A percentile compares a stretch with the other conserved stretches of the same genome.
These are phyloP conservation scores for Siphamia tubifer DNA, from an alignment of 2,113 vertebrate genomes.

Conservation along the genomic window DNA sequence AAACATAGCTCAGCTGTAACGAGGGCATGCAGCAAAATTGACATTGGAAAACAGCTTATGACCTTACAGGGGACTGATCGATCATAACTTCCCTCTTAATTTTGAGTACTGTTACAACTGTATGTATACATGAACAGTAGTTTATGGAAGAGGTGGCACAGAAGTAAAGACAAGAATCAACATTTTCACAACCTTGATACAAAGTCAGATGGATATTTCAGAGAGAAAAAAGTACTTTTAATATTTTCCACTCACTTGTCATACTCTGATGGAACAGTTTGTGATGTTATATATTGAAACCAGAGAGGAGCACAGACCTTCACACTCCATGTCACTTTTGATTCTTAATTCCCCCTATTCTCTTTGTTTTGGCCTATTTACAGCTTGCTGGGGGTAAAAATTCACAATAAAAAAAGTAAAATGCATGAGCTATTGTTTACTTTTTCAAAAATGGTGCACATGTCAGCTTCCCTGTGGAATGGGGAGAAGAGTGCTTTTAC, in stretches of 20 bases:
- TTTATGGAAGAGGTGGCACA: not conserved
- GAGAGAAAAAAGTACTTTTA: not conserved
- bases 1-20: not conserved
- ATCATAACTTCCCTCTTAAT: not conserved
- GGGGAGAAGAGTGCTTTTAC: conserved; percentile 67
- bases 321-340: conserved; percentile 46
- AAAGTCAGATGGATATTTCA: not conserved
- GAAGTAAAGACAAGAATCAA: conserved; percentile 9
- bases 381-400: conserved; percentile 61
- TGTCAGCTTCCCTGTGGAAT: conserved; percentile 72
- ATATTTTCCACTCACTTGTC: conserved; percentile 14
- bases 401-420: conserved; percentile 44
- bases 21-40: not conserved
- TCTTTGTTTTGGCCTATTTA: conserved; percentile 73
- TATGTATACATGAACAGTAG: not conserved
- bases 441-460: conserved; percentile 72
- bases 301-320: conserved; percentile 29
- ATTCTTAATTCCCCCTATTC: conserved; percentile 51
- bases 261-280: not conserved
- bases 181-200: conserved; percentile 22
- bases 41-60: not conserved
- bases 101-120: not conserved
- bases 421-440: conserved; percentile 74
- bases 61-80: not conserved
- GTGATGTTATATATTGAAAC: conserved; percentile 30